Evolutionary conservation across 2,888 invertebrate genomes (phyloP).

Genomic region (Galeruca laticollis): DNA sequence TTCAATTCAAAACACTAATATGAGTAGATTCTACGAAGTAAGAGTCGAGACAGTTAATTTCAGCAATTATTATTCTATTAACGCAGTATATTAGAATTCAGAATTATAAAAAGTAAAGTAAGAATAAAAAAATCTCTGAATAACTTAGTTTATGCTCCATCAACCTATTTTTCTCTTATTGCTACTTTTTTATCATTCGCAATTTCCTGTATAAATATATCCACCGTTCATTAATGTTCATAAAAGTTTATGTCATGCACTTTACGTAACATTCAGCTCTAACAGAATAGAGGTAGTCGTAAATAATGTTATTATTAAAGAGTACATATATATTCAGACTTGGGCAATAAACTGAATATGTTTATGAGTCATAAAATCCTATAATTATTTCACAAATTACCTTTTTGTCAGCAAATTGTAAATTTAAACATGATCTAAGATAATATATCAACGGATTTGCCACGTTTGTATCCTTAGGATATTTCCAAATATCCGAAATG

Average conservation of each 20-base stretch:
- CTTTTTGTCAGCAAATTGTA: not conserved
- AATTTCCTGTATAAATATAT: not conserved
- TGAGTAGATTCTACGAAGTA: too few species aligned
- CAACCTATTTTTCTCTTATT: not conserved
- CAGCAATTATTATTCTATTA: too few species aligned
- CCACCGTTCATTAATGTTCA: not conserved
- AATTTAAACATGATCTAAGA: too few species aligned
- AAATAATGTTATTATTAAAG: not conserved
- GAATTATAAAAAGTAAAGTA: too few species aligned
- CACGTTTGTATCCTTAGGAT: too few species aligned
- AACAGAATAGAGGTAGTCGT: not conserved
- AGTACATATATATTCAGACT: not conserved
- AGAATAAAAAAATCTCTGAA: not conserved
- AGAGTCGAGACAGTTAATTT: too few species aligned
- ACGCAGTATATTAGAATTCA: too few species aligned
- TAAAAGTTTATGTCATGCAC: not conserved
- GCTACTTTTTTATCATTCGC: not conserved
- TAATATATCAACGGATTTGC: too few species aligned
- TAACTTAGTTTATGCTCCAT: not conserved
- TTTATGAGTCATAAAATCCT: not conserved
- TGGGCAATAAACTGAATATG: not conserved
- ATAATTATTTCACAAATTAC: not conserved
- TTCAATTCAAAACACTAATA: too few species aligned
- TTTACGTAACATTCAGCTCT: not conserved
- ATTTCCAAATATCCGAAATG: too few species aligned